phyloP scores from a whole-genome alignment of 2,797 vertebrate species.

The Lates japonicus region DNA sequence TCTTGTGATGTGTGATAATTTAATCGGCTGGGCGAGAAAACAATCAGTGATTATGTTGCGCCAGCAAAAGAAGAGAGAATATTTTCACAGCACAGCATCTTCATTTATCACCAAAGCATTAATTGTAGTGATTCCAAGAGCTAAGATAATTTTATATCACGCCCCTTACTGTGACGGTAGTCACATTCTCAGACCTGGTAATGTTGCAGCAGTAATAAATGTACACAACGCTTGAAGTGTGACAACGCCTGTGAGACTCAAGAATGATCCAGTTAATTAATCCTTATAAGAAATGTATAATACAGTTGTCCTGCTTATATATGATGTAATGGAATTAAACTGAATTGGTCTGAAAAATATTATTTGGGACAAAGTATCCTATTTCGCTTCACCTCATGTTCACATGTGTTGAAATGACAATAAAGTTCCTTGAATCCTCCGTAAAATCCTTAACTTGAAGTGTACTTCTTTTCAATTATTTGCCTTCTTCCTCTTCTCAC shows the following conservation, averaged over 20 bases:
- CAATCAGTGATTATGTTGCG: too few species aligned
- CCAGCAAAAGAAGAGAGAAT: not conserved
- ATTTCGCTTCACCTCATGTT: too few species aligned
- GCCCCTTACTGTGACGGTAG: not conserved
- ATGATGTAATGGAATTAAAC: not conserved
- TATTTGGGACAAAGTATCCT: too few species aligned
- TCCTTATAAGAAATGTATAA: not conserved
- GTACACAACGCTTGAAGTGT: not conserved
- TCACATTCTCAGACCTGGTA: not conserved
- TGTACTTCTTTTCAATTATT: constrained; percentile 16
- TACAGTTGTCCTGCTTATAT: not conserved
- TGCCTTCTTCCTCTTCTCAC: not conserved
- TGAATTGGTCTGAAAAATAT: too few species aligned
- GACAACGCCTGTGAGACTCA: not conserved
- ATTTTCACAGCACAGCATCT: not conserved
- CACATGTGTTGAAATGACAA: too few species aligned
- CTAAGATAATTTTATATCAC: not conserved
- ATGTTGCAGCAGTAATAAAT: not conserved
- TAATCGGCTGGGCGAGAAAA: constrained; percentile 8
- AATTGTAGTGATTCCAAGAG: not conserved
- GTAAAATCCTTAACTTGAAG: too few species aligned
- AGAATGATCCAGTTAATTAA: constrained; percentile 1
- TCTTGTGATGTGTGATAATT: not conserved
- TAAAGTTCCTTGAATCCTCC: too few species aligned
- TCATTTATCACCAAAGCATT: not conserved